Conservation (phyloP, 2,888 invertebrate genomes). For the Netelia virgata region DNA sequence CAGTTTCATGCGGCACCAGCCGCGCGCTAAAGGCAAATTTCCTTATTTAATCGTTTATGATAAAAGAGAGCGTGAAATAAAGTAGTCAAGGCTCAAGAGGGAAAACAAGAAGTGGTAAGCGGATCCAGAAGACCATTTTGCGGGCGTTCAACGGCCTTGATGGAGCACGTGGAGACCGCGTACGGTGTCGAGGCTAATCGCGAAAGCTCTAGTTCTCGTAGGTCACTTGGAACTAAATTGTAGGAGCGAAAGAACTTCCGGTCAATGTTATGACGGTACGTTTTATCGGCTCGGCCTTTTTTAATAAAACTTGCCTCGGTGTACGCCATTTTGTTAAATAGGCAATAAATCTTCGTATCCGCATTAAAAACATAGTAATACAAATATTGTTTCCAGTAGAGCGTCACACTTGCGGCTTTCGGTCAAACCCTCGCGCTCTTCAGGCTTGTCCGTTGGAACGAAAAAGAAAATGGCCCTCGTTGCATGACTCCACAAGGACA, state of each 20-base stretch:
- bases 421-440: too few relatives aligned
- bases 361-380: neutral
- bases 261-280: slow-evolving; percentile 46
- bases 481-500: too few relatives aligned
- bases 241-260: slow-evolving; percentile 69
- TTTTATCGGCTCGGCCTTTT: neutral
- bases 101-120: neutral
- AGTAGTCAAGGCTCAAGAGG: neutral
- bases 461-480: too few relatives aligned
- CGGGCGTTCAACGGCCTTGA: neutral
- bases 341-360: neutral
- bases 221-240: slow-evolving; percentile 57
- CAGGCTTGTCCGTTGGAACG: too few relatives aligned
- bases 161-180: neutral
- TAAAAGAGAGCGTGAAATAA: neutral
- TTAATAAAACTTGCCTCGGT: too few relatives aligned
- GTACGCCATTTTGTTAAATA: too few relatives aligned
- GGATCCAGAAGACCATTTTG: neutral
- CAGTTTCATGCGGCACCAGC: neutral
- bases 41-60: neutral
- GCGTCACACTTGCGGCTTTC: too few relatives aligned
- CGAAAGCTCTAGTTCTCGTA: slow-evolving; percentile 38
- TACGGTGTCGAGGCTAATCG: slow-evolving; percentile 50
- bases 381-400: too few relatives aligned
- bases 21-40: neutral